A percentile compares a stretch with the other conserved stretches of the same genome.
Conservation (phyloP, 2,797 vertebrate genomes). For the Mus spretus region DNA sequence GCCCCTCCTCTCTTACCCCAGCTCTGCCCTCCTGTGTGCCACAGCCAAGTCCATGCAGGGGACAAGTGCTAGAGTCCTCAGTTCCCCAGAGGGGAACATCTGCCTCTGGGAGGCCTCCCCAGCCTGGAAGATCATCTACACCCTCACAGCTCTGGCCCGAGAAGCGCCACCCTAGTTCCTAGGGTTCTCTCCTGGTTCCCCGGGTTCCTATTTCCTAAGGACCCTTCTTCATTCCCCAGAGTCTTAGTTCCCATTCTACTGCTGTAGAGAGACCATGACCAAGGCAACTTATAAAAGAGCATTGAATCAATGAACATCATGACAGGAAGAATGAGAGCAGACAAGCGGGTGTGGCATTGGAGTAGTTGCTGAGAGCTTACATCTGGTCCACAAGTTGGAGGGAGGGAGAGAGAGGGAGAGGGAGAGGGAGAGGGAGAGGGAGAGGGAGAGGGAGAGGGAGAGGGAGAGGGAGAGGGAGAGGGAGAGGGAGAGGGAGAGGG, state of each 20-base stretch:
- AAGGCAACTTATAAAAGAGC: not conserved
- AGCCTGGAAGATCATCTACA: not conserved
- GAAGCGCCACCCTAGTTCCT: not conserved
- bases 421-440: too few species aligned
- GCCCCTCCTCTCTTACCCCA: not conserved
- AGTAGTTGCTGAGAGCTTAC: not conserved
- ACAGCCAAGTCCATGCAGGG: accelerated
- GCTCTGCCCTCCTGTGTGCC: too few species aligned
- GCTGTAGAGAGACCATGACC: not conserved
- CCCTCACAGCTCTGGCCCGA: not conserved
- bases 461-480: too few species aligned
- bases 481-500: too few species aligned
- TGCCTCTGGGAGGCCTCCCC: not conserved
- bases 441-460: too few species aligned
- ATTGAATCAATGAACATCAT: not conserved
- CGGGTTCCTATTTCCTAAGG: not conserved
- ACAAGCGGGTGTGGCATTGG: not conserved
- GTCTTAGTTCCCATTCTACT: not conserved
- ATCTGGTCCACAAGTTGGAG: not conserved
- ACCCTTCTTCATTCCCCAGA: not conserved
- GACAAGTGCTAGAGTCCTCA: not conserved
- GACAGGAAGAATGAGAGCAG: not conserved
- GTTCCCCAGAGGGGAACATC: not conserved
- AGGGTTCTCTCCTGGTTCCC: not conserved
- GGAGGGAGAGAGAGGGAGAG: too few species aligned